Percentiles rank a stretch among this genome's conserved stretches.
Conservation (phyloP, 2,888 invertebrate genomes). For the Homarus gammarus region DNA sequence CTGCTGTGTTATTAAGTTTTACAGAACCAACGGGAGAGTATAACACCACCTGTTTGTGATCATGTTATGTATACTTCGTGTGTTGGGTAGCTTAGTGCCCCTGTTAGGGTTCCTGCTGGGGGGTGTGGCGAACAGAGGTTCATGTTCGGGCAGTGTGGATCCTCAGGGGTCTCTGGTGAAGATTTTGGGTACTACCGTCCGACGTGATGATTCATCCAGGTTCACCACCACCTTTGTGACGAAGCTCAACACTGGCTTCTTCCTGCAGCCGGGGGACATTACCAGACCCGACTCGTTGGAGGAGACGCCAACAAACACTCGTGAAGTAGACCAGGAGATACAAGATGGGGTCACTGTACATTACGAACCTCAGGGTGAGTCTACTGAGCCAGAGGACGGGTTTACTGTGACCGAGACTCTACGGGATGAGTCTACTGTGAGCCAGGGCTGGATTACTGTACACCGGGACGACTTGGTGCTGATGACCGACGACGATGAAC, state of each 20-base stretch:
- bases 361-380: background rate
- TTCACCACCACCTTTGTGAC: slow-evolving; percentile 9
- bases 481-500: background rate
- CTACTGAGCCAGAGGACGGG: background rate
- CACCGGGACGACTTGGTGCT: background rate
- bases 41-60: too few relatives aligned
- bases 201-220: too few relatives aligned
- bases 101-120: background rate
- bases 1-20: too few relatives aligned
- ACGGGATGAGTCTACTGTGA: background rate
- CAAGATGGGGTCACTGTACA: background rate
- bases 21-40: too few relatives aligned
- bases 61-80: too few relatives aligned
- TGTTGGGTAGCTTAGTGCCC: too few relatives aligned
- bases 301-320: background rate
- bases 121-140: background rate
- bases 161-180: background rate
- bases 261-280: background rate
- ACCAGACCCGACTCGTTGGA: background rate
- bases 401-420: background rate
- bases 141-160: background rate
- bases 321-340: background rate
- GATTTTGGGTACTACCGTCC: too few relatives aligned
- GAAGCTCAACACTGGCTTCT: slow-evolving; percentile 29
- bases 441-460: background rate